Percentiles rank a stretch among this genome's conserved stretches.
These are phyloP conservation scores for Eumerus sabulonum DNA, from an alignment of 2,888 invertebrate genomes.

Conservation along the genomic window DNA sequence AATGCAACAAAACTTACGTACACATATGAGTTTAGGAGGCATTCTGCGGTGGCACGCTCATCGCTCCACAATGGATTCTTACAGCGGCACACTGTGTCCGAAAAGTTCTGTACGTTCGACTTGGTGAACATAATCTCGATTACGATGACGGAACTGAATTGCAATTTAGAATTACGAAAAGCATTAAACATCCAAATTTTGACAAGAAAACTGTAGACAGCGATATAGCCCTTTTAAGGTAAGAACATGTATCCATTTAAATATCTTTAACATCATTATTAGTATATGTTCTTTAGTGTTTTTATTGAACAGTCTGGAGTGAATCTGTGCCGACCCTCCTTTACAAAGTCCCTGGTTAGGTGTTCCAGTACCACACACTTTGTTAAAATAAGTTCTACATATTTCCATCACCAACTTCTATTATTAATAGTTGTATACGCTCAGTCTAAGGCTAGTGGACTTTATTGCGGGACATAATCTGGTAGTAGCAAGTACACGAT, in stretches of 20 bases:
- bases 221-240: constrained; percentile 92
- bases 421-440: too few relatives aligned
- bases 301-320: too few relatives aligned
- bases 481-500: too few relatives aligned
- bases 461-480: too few relatives aligned
- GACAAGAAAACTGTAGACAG: constrained; percentile 94
- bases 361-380: too few relatives aligned
- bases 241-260: constrained; percentile 51
- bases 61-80: constrained; percentile 90
- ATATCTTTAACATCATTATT: too few relatives aligned
- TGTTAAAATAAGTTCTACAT: too few relatives aligned
- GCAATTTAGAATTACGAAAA: constrained; percentile 86
- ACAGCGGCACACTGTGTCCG: constrained; percentile 94
- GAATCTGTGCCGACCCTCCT: too few relatives aligned
- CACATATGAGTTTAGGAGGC: constrained; percentile 83
- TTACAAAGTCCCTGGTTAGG: too few relatives aligned
- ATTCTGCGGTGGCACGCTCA: constrained; percentile 92
- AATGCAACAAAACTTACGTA: constrained; percentile 14
- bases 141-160: constrained; percentile 87
- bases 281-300: too few relatives aligned
- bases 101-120: constrained; percentile 86
- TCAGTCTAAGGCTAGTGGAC: too few relatives aligned
- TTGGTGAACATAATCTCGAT: constrained; percentile 92
- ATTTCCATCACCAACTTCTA: too few relatives aligned
- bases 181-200: constrained; percentile 90